Conservation (phyloP, 2,888 invertebrate species). For the Zootermopsis nevadensis region DNA sequence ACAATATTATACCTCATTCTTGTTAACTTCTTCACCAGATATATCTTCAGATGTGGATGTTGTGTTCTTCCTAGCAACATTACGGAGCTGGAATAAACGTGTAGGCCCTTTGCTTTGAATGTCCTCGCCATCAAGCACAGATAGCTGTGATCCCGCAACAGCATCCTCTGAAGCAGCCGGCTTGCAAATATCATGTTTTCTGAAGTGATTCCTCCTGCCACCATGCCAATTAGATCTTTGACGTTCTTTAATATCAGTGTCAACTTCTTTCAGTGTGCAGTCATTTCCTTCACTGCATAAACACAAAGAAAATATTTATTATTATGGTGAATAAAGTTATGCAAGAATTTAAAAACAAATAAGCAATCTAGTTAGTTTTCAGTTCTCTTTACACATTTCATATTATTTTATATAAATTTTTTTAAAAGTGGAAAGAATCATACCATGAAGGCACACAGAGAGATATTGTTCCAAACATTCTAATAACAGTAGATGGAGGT, state of each 20-base stretch:
- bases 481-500: no score
- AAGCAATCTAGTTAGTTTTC: no score
- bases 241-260: conserved; percentile 71
- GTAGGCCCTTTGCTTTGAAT: not conserved
- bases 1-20: not conserved
- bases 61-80: conserved; percentile 5
- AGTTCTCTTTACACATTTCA: no score
- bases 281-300: conserved; percentile 68
- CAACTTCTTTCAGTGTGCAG: conserved; percentile 74
- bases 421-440: no score
- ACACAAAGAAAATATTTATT: no score
- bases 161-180: not conserved
- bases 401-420: no score
- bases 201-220: conserved; percentile 1
- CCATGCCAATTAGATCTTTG: not conserved
- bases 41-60: conserved; percentile 29
- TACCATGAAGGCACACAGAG: no score
- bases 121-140: not conserved
- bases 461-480: no score
- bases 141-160: not conserved
- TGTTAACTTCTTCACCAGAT: not conserved
- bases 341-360: not conserved
- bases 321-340: not conserved
- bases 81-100: conserved; percentile 37
- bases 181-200: not conserved